phyloP scores from a whole-genome alignment of 2,797 vertebrate species.

The Artibeus lituratus region DNA sequence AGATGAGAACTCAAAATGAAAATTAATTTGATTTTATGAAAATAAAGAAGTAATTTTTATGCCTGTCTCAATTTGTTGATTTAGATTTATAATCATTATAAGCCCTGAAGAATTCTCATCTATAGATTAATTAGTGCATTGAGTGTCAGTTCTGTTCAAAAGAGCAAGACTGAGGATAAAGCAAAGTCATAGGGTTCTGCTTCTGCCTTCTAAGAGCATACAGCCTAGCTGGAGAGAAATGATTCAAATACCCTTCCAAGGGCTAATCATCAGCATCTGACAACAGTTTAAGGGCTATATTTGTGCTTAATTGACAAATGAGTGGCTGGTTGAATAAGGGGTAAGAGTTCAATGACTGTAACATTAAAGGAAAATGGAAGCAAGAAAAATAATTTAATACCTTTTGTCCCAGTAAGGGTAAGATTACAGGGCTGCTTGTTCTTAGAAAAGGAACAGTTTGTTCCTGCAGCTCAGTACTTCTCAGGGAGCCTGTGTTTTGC shows the following conservation, averaged over 20 bases:
- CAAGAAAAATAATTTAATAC: not conserved
- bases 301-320: not conserved
- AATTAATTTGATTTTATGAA: slow-evolving; percentile 40
- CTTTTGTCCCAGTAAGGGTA: not conserved
- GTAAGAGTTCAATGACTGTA: not conserved
- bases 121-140: not conserved
- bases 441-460: not conserved
- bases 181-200: not conserved
- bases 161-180: not conserved
- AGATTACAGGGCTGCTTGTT: not conserved
- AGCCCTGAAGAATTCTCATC: not conserved
- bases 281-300: not conserved
- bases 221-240: not conserved
- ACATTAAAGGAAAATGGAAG: not conserved
- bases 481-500: slow-evolving; percentile 35
- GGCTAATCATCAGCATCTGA: not conserved
- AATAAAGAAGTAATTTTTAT: not conserved
- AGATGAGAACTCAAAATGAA: slow-evolving; percentile 11
- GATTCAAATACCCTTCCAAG: not conserved
- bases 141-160: not conserved
- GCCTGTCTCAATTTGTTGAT: not conserved
- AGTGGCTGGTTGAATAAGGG: not conserved
- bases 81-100: slow-evolving; percentile 1
- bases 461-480: slow-evolving; percentile 42
- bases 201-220: not conserved